Evolutionary conservation across 30 jellyfish, hydroid and myxozoan genomes (phyloP).

Genomic region (Pelagia noctiluca): DNA sequence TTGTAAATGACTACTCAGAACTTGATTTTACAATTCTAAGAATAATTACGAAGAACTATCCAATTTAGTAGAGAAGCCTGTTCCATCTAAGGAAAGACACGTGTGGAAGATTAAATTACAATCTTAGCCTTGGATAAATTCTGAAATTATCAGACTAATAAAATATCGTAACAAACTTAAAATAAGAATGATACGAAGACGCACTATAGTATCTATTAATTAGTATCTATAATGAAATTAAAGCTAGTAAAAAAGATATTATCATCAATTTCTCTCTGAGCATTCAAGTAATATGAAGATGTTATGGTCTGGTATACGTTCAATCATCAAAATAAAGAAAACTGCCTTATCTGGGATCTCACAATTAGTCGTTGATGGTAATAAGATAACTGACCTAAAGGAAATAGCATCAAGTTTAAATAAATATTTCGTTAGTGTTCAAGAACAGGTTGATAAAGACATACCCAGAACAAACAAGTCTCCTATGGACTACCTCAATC

Average conservation of each 20-base stretch:
- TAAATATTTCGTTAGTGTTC: slow-evolving; percentile 31
- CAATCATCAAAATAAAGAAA: slow-evolving; percentile 1
- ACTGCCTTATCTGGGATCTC: slow-evolving; percentile 29
- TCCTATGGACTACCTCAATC: slow-evolving; percentile 50
- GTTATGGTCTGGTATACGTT: slow-evolving; percentile 10
- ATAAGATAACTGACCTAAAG: slow-evolving; percentile 33
- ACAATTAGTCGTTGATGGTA: slow-evolving; percentile 23
- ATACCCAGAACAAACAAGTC: slow-evolving; percentile 42
- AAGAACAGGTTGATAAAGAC: neutral
- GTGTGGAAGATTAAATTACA: slow-evolving; percentile 13
- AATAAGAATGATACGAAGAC: slow-evolving; percentile 17
- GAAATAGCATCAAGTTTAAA: slow-evolving; percentile 22
- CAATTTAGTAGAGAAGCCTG: slow-evolving; percentile 19
- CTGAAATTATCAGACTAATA: slow-evolving; percentile 21
- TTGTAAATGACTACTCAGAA: slow-evolving; percentile 18
- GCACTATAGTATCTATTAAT: slow-evolving; percentile 18
- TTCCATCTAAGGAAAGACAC: slow-evolving; percentile 14
- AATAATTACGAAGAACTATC: slow-evolving; percentile 1
- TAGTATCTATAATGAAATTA: slow-evolving; percentile 11
- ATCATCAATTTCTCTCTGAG: slow-evolving; percentile 9
- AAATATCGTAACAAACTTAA: slow-evolving; percentile 10
- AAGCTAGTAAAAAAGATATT: slow-evolving; percentile 15
- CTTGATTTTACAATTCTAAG: slow-evolving; percentile 9
- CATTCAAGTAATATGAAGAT: slow-evolving; percentile 19
- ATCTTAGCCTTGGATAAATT: slow-evolving; percentile 14